Percentiles rank a stretch among this genome's conserved stretches.
Evolutionary conservation across 2,113 vertebrate genomes (phyloP).

Genomic region (Mesoclemmys tuberculata): DNA sequence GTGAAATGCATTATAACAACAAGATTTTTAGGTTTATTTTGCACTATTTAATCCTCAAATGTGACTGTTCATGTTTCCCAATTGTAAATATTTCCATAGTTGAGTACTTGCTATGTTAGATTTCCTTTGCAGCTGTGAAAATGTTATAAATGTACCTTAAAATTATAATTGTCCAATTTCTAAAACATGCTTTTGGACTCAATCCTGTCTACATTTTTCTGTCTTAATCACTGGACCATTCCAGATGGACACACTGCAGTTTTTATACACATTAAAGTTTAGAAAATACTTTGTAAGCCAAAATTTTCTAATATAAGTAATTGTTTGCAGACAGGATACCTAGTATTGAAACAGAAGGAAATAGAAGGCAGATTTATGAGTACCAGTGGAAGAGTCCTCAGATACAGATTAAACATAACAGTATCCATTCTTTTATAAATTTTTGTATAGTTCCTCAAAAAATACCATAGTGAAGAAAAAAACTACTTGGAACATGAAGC

Average conservation of each 20-base stretch:
- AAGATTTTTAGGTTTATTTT: background rate
- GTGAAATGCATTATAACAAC: background rate
- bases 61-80: background rate
- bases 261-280: background rate
- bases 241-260: background rate
- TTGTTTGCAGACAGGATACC: background rate
- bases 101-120: background rate
- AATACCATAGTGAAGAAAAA: background rate
- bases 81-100: background rate
- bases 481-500: background rate
- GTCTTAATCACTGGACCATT: background rate
- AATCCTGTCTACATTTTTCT: background rate
- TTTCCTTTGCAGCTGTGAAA: background rate
- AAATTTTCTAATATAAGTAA: background rate
- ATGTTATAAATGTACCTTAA: background rate
- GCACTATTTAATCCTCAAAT: background rate
- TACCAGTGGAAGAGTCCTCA: background rate
- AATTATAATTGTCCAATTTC: background rate
- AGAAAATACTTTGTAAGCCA: background rate
- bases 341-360: background rate
- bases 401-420: background rate
- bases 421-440: rapidly evolving
- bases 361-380: background rate
- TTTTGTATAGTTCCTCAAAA: background rate
- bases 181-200: background rate